Base-by-base conservation (phyloP, 2,797 vertebrate species). In the Myiothlypis coronata region DNA sequence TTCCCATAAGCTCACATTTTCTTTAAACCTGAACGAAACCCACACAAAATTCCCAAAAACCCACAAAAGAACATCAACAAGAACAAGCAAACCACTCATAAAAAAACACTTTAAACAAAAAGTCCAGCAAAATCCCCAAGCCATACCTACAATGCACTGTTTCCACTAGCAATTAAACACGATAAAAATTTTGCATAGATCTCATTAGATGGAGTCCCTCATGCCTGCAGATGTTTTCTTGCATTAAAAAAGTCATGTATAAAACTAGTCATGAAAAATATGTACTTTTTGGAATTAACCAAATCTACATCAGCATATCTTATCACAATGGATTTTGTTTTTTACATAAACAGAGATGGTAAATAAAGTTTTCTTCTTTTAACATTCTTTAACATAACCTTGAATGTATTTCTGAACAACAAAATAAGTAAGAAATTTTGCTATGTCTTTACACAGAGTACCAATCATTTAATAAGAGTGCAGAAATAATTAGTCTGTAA, bases 121-220 rank as follows among this genome's bases (percentile, higher is more conserved):
- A 75, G 69, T 16, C 1, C 11, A 44, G 21, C 16, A 67, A 64
- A 60, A 41, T 0, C 39, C 15, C 18, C 3, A 74, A 79, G 22
- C 11, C 34, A 26, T 4, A n/a, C 7, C 52, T 60, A 46, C 30
- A 70, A 53, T 0, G 4, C 24, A 52, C 0, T n/a, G 9, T 13
- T 59, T 55, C 41, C 21, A 77, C 35, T 70, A 70, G 16, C 61
- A 55, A 9, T 32, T 75, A 78, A n/a, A 67, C 49, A 22, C 12
- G 0, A 77, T 22, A 70, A 69, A 56, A 59, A 34, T 20, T 61
- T 47, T 32, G 13, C 20, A 47, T 2, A 32, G 8, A 57, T 47
- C 39, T 74, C 76, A 77, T 59, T 35, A 60, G 14, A 56, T 23
- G 15, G 10, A 65, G n/a, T 35, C 15, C 27, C 18, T 52, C 3